Evolutionary conservation across 2,113 vertebrate genomes (phyloP), one percentile per base, ranked within the genome.

Genomic region (Oxygymnocypris stewartii): DNA sequence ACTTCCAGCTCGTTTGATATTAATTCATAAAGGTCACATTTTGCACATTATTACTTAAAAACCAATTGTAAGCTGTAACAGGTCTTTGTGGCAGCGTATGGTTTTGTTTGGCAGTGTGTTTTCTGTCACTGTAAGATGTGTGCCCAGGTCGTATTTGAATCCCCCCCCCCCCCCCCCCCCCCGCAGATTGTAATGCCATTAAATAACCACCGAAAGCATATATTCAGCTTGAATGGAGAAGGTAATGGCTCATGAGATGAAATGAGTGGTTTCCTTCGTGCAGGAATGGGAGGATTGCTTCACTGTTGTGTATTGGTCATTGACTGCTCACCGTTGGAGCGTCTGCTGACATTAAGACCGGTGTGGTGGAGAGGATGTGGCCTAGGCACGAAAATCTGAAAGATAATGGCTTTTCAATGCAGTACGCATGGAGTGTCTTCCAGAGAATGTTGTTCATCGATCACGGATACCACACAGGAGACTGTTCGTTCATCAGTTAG

Each of bases 351-450:
- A 87, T 81, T 16, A 57, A n/a, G 25, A 4, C n/a, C 75, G 37
- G 63, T 12, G 18, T 73, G 28, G 85, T 76, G 61, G n/a, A 28
- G 67, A 67, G 12, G 87, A 79, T 42, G 78, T 79, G 79, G 57
- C 14, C 7, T 35, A 63, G 82, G 85, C 59, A 69, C 31, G 4
- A 8, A 65, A 63, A 25, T 44, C 79, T 63, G 63, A 35, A 65
- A 65, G 67, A 63, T 77, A 80, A 88, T 88, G 73, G 18, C 69
- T 90, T 88, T 81, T 82, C 59, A 82, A 47, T 81, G 79, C 54
- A 2, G 54, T 42, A 42, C 3, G 35, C 35, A 14, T 3, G 4
- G 78, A 23, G 35, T 44, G 78, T n/a, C 6, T 23, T 79, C 23
- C 23, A 37, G 18, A 79, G 31, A 79, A 35, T 35, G 35, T 40